phyloP scores from a whole-genome alignment of 2,113 vertebrate genomes.

The Oncorhynchus tshawytscha region DNA sequence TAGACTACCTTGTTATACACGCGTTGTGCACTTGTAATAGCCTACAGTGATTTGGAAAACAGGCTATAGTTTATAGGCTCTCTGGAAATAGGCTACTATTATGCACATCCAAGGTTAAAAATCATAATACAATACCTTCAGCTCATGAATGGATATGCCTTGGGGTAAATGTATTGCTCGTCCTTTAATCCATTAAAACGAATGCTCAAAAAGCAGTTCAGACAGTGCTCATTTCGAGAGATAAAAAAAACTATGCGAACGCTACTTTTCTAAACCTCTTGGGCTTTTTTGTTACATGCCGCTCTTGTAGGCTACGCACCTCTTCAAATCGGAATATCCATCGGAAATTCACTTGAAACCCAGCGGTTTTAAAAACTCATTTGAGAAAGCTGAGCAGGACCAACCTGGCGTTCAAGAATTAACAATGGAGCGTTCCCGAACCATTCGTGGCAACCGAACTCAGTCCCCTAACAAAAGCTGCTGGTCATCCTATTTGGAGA shows the following conservation, averaged over 20 bases:
- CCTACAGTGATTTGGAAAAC: conserved; percentile 22
- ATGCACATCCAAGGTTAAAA: conserved; percentile 57
- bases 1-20: conserved; percentile 12
- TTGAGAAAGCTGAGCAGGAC: conserved; percentile 44
- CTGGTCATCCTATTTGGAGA: conserved; percentile 82
- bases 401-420: conserved; percentile 55
- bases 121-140: conserved; percentile 82
- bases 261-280: conserved; percentile 64
- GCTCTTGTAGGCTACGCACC: conserved; percentile 61
- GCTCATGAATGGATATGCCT: conserved; percentile 81
- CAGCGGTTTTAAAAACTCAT: conserved; percentile 56
- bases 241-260: conserved; percentile 59
- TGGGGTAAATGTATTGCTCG: conserved; percentile 67
- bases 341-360: conserved; percentile 67
- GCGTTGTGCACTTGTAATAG: conserved; percentile 57
- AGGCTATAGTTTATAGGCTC: conserved; percentile 20
- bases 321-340: conserved; percentile 76
- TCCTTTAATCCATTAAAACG: conserved; percentile 89
- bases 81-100: conserved; percentile 26
- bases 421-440: conserved; percentile 52
- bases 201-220: conserved; percentile 45
- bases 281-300: conserved; percentile 61
- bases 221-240: conserved; percentile 31
- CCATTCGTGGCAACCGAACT: conserved; percentile 56
- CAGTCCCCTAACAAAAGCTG: conserved; percentile 72